Evolutionary conservation across 2,888 invertebrate species (phyloP).

Genomic region (Diloba caeruleocephala): DNA sequence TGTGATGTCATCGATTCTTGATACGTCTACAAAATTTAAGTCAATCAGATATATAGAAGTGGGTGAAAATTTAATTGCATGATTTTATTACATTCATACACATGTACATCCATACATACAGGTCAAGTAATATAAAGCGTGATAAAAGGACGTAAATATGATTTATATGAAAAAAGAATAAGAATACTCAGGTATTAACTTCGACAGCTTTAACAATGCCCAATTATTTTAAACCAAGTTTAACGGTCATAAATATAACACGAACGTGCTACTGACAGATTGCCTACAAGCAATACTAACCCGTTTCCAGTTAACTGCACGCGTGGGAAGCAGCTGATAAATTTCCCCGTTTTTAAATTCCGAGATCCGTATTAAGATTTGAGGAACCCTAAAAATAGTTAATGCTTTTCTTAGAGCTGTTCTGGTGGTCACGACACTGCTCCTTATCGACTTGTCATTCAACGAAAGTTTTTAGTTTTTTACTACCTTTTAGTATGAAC

Average conservation of each 20-base stretch:
- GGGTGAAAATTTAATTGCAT: no score
- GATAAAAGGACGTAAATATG: no score
- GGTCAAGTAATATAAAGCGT: no score
- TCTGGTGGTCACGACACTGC: conserved; percentile 69
- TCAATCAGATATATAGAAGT: no score
- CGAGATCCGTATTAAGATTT: conserved; percentile 53
- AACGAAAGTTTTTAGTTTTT: conserved; percentile 71
- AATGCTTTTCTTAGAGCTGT: conserved; percentile 78
- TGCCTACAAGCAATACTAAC: conserved; percentile 4
- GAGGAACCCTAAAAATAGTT: conserved; percentile 69
- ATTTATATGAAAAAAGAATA: no score
- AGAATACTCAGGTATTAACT: no score
- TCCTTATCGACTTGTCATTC: conserved; percentile 82
- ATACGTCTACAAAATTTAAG: no score
- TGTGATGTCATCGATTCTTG: no score
- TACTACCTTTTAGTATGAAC: conserved; percentile 44
- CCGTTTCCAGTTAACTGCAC: conserved; percentile 19
- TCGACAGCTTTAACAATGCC: background rate
- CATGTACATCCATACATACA: no score
- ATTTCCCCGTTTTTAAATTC: conserved; percentile 51
- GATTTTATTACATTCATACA: no score
- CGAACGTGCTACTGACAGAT: conserved; percentile 18
- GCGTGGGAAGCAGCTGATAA: conserved; percentile 45
- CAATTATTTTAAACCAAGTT: background rate
- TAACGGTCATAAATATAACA: background rate